Conservation (phyloP, 2,888 invertebrate species). For the Synergus gifuensis region DNA sequence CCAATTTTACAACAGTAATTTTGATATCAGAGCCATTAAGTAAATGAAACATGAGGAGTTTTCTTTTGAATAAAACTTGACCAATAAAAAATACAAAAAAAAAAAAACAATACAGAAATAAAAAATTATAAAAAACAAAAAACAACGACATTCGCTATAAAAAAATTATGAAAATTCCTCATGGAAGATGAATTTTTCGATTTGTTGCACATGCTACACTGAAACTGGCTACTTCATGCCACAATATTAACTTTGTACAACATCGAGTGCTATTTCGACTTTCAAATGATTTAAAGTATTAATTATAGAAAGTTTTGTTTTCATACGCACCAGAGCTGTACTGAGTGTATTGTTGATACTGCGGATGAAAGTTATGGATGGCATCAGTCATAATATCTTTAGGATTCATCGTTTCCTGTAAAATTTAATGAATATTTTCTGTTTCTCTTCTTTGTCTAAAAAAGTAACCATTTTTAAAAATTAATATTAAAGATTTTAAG, state of each 20-base stretch:
- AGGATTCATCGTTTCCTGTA: constrained; percentile 97
- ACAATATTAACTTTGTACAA: constrained; percentile 35
- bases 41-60: constrained; percentile 3
- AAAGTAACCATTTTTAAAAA: constrained; percentile 18
- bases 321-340: constrained; percentile 91
- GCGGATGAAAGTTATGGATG: constrained; percentile 99
- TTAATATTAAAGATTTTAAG: constrained; percentile 16
- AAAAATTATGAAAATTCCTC: neutral
- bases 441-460: neutral
- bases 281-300: constrained; percentile 42
- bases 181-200: constrained; percentile 7
- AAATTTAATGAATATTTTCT: constrained; percentile 51
- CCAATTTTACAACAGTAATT: neutral
- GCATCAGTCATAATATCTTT: constrained; percentile 99
- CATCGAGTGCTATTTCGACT: constrained; percentile 39
- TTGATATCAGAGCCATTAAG: neutral
- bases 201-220: constrained; percentile 52
- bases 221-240: constrained; percentile 38
- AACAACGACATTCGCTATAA: constrained; percentile 12
- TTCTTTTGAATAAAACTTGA: neutral
- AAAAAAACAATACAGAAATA: neutral
- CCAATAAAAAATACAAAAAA: neutral
- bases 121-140: neutral
- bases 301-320: constrained; percentile 5
- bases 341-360: constrained; percentile 99